These are phyloP conservation scores for Apotomis turbidana DNA, from an alignment of 2,888 invertebrate species.

Conservation along the genomic window DNA sequence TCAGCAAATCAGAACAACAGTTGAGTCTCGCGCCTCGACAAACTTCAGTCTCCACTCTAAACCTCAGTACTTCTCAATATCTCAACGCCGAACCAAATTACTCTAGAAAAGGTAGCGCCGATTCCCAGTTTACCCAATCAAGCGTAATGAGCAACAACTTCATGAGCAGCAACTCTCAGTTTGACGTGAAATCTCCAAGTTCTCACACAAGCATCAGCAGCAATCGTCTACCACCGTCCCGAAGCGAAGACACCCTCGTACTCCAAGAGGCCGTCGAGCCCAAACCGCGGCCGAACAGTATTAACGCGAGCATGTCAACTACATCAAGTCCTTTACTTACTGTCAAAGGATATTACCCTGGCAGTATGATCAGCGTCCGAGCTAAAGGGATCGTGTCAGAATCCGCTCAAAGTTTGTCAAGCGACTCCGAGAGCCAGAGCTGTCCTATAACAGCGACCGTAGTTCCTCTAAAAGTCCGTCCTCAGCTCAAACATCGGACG, in stretches of 20 bases:
- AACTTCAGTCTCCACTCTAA: conserved; percentile 77
- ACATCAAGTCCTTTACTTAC: conserved; percentile 88
- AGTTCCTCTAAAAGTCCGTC: conserved; percentile 83
- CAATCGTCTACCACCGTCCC: conserved; percentile 87
- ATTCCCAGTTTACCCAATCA: conserved; percentile 83
- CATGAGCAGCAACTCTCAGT: conserved; percentile 74
- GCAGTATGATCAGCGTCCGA: conserved; percentile 86
- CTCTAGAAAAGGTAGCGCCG: conserved; percentile 84
- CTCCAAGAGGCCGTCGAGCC: conserved; percentile 70
- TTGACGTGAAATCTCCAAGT: conserved; percentile 71
- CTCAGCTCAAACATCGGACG: conserved; percentile 69
- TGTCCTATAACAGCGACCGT: conserved; percentile 77
- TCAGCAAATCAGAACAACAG: conserved; percentile 93
- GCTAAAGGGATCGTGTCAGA: conserved; percentile 85
- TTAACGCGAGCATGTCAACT: conserved; percentile 85
- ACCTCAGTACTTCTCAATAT: conserved; percentile 82
- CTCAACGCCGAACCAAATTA: conserved; percentile 75
- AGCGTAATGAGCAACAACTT: conserved; percentile 74
- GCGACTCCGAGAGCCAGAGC: conserved; percentile 85
- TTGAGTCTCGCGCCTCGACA: conserved; percentile 82
- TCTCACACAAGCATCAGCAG: conserved; percentile 73
- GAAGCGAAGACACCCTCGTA: conserved; percentile 90
- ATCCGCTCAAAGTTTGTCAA: conserved; percentile 87
- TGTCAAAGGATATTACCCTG: conserved; percentile 85
- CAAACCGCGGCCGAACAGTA: conserved; percentile 84